A percentile compares a stretch with the other conserved stretches of the same genome.
These are phyloP conservation scores for Synergus gifuensis DNA, from an alignment of 2,888 invertebrate species.

Conservation along the genomic window DNA sequence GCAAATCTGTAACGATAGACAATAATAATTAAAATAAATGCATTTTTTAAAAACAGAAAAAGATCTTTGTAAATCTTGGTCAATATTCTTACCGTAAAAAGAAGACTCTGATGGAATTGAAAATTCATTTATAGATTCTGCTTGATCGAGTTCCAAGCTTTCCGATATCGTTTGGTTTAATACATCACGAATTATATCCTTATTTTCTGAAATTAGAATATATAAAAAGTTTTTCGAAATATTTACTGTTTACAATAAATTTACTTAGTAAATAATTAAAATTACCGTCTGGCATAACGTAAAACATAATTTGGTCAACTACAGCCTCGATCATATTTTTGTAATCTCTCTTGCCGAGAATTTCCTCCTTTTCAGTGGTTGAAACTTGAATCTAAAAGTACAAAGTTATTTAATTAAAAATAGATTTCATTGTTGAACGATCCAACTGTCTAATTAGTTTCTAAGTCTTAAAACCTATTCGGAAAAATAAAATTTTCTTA, in stretches of 20 bases:
- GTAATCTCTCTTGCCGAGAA: neutral
- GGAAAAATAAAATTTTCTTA: too few species aligned
- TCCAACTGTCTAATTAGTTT: too few species aligned
- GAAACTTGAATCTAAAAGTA: neutral
- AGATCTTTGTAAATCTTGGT: neutral
- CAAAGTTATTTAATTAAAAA: neutral
- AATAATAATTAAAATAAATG: neutral
- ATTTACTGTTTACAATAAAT: neutral
- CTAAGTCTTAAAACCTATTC: too few species aligned
- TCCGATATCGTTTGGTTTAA: conserved; percentile 3
- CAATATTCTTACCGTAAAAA: neutral
- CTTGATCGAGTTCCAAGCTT: neutral
- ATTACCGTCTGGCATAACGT: neutral
- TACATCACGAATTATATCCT: conserved; percentile 27
- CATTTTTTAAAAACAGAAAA: neutral
- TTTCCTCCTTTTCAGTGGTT: neutral
- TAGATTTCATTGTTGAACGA: too few species aligned
- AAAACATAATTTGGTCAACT: conserved; percentile 21
- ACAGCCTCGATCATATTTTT: conserved; percentile 2
- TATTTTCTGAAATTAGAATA: conserved; percentile 27
- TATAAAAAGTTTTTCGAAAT: neutral
- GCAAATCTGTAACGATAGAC: neutral
- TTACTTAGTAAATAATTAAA: conserved; percentile 3
- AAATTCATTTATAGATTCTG: neutral
- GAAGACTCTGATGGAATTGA: conserved; percentile 6